These are phyloP conservation scores for Protaetia brevitarsis DNA, from an alignment of 1,140 invertebrate genomes.

Conservation along the genomic window DNA sequence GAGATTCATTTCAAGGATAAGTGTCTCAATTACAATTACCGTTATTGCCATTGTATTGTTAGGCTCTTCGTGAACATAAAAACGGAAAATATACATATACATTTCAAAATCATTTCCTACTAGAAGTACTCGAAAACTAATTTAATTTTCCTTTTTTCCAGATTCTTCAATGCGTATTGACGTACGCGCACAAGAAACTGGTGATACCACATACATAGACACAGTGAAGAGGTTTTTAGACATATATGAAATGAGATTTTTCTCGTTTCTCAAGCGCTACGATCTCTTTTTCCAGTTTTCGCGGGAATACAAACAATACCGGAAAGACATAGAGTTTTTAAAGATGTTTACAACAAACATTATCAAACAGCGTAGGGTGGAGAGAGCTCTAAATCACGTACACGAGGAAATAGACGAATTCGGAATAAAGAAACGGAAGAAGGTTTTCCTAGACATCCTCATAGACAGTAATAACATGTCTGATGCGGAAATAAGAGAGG, in stretches of 20 bases:
- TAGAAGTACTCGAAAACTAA: no score
- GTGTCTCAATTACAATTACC: no score
- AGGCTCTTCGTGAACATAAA: no score
- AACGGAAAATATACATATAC: no score
- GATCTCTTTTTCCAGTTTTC: conserved; percentile 15
- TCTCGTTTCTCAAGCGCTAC: conserved; percentile 5
- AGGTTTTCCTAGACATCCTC: conserved; percentile 14
- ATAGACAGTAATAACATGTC: background rate
- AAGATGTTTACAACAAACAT: background rate
- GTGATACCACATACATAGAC: conserved; percentile 16
- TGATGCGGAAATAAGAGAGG: conserved; percentile 1
- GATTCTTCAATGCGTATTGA: conserved; percentile 18
- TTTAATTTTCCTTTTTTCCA: background rate
- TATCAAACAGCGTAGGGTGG: background rate
- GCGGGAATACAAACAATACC: background rate
- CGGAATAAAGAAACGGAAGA: background rate
- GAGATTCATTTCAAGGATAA: no score
- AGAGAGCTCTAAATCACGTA: background rate
- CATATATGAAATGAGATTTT: conserved; percentile 12
- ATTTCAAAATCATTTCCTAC: no score
- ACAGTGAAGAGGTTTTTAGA: conserved; percentile 8
- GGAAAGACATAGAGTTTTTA: background rate
- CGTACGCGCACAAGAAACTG: background rate
- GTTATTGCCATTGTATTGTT: no score
- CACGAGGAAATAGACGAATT: conserved; percentile 5